Evolutionary conservation across 2,113 vertebrate species (phyloP).

Genomic region (Brachyhypopomus occidentalis): DNA sequence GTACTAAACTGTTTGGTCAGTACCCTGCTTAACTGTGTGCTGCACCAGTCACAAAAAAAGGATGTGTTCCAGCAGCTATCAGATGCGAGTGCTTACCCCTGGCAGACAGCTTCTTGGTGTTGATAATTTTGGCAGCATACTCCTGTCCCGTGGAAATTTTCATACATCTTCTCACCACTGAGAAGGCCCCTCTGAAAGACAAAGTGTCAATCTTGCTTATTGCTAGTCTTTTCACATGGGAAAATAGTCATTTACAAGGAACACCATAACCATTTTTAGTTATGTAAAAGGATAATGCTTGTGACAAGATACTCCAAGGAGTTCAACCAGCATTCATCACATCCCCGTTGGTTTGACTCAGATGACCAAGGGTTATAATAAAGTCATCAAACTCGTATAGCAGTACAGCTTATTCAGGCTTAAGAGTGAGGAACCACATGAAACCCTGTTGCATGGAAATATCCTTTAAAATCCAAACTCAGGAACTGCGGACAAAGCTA

Average conservation of each 20-base stretch:
- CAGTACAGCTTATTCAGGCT: too few species aligned
- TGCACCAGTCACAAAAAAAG: too few species aligned
- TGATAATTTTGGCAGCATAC: constrained; percentile 97
- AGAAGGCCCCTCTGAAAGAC: constrained; percentile 88
- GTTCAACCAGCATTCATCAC: not conserved
- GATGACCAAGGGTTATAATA: not conserved
- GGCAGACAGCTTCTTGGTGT: constrained; percentile 96
- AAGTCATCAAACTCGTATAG: constrained; percentile 8
- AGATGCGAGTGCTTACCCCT: constrained; percentile 79
- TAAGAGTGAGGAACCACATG: not conserved
- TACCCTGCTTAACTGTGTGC: not conserved
- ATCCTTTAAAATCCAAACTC: not conserved
- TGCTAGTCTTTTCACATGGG: too few species aligned
- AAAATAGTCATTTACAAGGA: too few species aligned
- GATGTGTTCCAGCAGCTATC: not conserved
- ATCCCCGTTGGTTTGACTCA: too few species aligned
- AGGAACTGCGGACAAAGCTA: not conserved
- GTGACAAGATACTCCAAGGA: not conserved
- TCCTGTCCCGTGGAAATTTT: constrained; percentile 95
- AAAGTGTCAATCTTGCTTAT: constrained; percentile 49
- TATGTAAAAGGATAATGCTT: too few species aligned
- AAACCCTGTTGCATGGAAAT: not conserved
- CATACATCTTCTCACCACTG: constrained; percentile 94
- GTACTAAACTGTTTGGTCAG: not conserved
- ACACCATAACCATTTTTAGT: too few species aligned